Conservation (phyloP, 2,888 invertebrate species). For the Rambutsinella grinnellia region DNA sequence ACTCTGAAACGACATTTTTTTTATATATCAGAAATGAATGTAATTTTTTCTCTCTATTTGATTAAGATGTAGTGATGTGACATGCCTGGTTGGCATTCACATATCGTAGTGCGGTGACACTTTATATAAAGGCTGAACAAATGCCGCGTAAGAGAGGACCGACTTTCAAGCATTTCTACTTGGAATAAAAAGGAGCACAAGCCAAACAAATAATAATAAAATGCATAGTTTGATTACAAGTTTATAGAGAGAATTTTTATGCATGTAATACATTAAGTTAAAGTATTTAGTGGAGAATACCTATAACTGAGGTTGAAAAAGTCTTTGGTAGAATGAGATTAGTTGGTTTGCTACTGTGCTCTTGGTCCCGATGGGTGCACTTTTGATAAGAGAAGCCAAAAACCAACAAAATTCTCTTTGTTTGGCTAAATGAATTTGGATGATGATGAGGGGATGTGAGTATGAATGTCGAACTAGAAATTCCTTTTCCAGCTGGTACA, state of each 20-base stretch:
- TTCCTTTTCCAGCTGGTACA: constrained; percentile 56
- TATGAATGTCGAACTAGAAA: constrained; percentile 25
- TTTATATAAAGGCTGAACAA: constrained; percentile 49
- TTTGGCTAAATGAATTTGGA: background rate
- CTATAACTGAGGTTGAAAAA: background rate
- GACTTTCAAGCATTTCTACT: constrained; percentile 22
- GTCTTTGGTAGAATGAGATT: background rate
- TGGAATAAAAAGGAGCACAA: constrained; percentile 52
- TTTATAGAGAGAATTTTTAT: too few relatives aligned
- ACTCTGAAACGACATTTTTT: constrained; percentile 4
- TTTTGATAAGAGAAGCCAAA: background rate
- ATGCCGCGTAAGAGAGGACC: constrained; percentile 42
- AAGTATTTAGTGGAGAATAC: too few relatives aligned
- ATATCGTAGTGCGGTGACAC: constrained; percentile 50
- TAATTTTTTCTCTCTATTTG: constrained; percentile 28
- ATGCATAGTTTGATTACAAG: constrained; percentile 36
- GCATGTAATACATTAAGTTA: too few relatives aligned
- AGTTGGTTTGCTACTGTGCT: background rate
- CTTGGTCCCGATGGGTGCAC: background rate
- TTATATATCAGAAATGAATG: background rate
- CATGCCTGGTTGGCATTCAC: constrained; percentile 54
- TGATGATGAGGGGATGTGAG: too few relatives aligned
- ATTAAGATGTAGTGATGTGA: constrained; percentile 55
- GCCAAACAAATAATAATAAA: constrained; percentile 46
- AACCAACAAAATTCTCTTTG: background rate